A percentile compares a stretch with the other conserved stretches of the same genome.
Conservation (phyloP, 92 coral and sea anemone species). For the Phenganax stokvisi region DNA sequence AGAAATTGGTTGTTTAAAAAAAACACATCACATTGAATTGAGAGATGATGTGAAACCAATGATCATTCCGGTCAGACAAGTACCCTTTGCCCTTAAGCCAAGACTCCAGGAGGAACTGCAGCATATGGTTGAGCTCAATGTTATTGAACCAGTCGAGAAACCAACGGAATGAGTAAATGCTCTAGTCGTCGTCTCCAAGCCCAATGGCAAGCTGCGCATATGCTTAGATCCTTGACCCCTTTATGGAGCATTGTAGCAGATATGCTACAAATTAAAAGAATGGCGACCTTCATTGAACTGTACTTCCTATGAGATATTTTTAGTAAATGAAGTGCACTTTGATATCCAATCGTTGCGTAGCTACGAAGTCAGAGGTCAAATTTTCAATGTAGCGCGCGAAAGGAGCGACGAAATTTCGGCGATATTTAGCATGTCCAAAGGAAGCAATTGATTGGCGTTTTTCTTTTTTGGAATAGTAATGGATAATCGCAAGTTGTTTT, state of each 20-base stretch:
- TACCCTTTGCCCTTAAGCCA: slow-evolving; percentile 8
- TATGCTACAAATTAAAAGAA: slow-evolving; percentile 21
- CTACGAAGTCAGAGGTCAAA: no score
- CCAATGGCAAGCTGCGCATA: background rate
- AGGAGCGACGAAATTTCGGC: no score
- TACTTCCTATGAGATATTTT: background rate
- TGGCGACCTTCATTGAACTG: background rate
- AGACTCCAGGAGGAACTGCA: slow-evolving; percentile 4
- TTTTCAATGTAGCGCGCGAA: no score
- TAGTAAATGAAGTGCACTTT: no score
- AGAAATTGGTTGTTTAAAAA: slow-evolving; percentile 2
- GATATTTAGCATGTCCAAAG: no score
- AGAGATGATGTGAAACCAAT: slow-evolving; percentile 1
- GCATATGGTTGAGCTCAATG: background rate
- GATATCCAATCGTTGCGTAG: no score
- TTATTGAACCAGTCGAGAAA: slow-evolving; percentile 1
- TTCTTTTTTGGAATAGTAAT: no score
- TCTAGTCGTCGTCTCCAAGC: slow-evolving; percentile 2
- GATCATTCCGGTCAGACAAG: background rate
- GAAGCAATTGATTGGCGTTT: no score
- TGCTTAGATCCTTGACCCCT: background rate
- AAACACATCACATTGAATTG: slow-evolving; percentile 1
- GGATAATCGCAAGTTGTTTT: no score
- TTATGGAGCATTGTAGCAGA: slow-evolving; percentile 7
- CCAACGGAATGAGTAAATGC: background rate